These are phyloP conservation scores for Poecilia picta DNA, from an alignment of 2,797 vertebrate genomes.

Conservation along the genomic window DNA sequence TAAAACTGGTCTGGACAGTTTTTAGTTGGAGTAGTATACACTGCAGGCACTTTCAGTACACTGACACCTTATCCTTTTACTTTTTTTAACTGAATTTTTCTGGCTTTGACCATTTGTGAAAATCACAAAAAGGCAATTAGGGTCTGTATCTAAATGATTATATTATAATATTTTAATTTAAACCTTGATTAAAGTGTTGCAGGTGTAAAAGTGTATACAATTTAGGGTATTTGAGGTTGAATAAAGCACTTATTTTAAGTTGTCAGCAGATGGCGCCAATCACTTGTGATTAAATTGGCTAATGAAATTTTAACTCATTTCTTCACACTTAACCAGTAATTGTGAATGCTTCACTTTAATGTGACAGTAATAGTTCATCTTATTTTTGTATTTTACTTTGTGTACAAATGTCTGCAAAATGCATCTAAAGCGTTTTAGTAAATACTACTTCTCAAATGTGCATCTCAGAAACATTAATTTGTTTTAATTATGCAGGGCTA, in stretches of 20 bases:
- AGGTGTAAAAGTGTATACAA: not conserved
- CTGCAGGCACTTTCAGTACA: not conserved
- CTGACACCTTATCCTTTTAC: not conserved
- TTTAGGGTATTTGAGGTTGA: not conserved
- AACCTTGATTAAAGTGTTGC: not conserved
- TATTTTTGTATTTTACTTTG: not conserved
- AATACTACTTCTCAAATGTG: not conserved
- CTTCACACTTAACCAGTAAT: not conserved
- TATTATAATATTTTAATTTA: not conserved
- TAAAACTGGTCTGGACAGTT: not conserved
- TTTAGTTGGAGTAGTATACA: not conserved
- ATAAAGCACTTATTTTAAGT: conserved; percentile 10
- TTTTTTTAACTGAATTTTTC: not conserved
- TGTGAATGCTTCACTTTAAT: not conserved
- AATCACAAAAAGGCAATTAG: not conserved
- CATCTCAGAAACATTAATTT: not conserved
- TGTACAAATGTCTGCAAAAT: not conserved
- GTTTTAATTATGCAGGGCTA: not conserved
- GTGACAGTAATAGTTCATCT: not conserved
- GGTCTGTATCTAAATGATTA: not conserved
- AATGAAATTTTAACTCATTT: not conserved
- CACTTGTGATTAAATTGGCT: not conserved
- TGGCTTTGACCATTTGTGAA: not conserved
- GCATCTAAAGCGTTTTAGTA: not conserved
- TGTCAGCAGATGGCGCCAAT: conserved; percentile 60